Conservation (phyloP, 1,140 invertebrate genomes). For the Pygmarrhopalites habei region DNA sequence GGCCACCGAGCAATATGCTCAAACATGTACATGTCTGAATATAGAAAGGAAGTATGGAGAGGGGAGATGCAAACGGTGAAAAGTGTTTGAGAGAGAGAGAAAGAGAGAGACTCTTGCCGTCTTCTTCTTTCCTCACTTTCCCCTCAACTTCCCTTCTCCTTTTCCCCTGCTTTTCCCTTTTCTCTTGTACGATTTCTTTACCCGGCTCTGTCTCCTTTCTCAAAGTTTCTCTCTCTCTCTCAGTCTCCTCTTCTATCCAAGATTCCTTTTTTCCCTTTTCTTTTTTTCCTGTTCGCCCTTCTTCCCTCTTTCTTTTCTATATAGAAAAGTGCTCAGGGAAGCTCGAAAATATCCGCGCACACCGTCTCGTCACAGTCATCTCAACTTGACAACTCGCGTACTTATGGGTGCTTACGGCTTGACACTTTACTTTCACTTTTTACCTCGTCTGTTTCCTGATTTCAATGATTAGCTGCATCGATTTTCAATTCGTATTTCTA, state of each 20-base stretch:
- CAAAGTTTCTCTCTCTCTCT: too few species aligned
- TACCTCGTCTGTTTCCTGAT: neutral
- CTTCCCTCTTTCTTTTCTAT: neutral
- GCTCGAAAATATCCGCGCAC: neutral
- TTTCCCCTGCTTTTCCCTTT: neutral
- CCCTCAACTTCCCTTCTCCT: neutral
- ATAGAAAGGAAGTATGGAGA: too few species aligned
- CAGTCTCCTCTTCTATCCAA: too few species aligned
- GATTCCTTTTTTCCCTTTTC: neutral
- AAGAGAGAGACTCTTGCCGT: too few species aligned
- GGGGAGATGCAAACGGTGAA: too few species aligned
- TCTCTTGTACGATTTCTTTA: too few species aligned
- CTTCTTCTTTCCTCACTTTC: neutral
- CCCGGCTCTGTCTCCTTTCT: too few species aligned
- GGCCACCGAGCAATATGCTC: too few species aligned
- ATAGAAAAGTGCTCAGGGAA: slow-evolving; percentile 4
- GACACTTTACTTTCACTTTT: slow-evolving; percentile 6
- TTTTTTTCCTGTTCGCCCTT: neutral
- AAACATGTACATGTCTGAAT: too few species aligned
- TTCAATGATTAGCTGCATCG: slow-evolving; percentile 13
- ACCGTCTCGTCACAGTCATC: slow-evolving; percentile 4
- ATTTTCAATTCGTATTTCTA: neutral
- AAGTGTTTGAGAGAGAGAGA: too few species aligned
- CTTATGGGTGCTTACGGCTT: slow-evolving; percentile 2
- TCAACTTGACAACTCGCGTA: too few species aligned